Base-by-base conservation (phyloP, 2,888 invertebrate species). In the Venusia cambrica region DNA sequence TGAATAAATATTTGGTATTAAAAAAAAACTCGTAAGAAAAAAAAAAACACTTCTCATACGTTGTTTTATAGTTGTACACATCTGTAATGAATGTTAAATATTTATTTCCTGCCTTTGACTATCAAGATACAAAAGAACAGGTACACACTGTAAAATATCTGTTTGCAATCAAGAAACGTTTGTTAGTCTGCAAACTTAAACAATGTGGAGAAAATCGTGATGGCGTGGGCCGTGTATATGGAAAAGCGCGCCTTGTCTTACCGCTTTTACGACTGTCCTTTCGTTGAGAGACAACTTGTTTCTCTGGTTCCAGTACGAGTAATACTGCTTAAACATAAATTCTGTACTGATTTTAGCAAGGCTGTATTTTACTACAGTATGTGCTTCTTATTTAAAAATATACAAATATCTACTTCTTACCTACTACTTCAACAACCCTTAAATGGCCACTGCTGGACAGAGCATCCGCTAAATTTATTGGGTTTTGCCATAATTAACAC, bases 261-360 rank as follows among this genome's bases (percentile, higher is more conserved):
- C 68, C 48, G 63, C 59, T 63, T 62, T 57, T 57, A 55, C 54
- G 50, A 50, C 48, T 51, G 52, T 38, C 50, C 51, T 52, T 54
- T 49, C 44, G 56, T 54, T 54, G 49, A 62, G 51, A 52, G 38
- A 53, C 50, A 63, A 65, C 64, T 52, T 32, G 59, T 67, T 52
- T 51, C 36, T 36, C 57, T 30, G 49, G 52, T 51, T 41, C 47
- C 27, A 36, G 14, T 24, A 18, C 22, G n/a, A n/a, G n/a, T n/a
- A n/a, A 20, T 31, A 38, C 49, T 51, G 43, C 47, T 47, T 50
- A 54, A 43, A 50, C 39, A 52, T 51, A 45, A 44, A 53, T 53
- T 37, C 43, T 17, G 35, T 10, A 26, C 35, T 24, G 25, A 16
- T 29, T 51, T 34, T n/a, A n/a, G n/a, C n/a, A n/a, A n/a, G n/a